Evolutionary conservation across 2,113 vertebrate genomes (phyloP).

Genomic region (Aldabrachelys gigantea): DNA sequence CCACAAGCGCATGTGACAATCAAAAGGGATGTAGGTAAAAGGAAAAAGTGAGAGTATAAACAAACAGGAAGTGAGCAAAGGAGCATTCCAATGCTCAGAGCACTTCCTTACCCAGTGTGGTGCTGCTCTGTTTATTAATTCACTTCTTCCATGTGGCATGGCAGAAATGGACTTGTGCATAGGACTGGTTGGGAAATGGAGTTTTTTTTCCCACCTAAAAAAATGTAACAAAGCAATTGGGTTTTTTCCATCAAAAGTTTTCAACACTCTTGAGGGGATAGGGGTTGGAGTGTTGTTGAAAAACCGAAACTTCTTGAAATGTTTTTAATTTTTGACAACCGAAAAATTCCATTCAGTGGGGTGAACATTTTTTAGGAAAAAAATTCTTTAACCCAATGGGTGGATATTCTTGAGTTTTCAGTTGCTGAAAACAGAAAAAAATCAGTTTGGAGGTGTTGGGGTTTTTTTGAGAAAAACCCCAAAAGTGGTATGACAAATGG

Average conservation of each 20-base stretch:
- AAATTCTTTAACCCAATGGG: slow-evolving; percentile 54
- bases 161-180: not conserved
- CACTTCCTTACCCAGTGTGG: fast-evolving
- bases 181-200: slow-evolving; percentile 1
- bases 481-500: slow-evolving; percentile 47
- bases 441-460: too few relatives aligned
- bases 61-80: not conserved
- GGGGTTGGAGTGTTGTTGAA: not conserved
- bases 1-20: not conserved
- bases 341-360: not conserved
- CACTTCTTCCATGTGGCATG: not conserved
- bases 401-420: slow-evolving; percentile 50
- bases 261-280: not conserved
- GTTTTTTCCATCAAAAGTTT: slow-evolving; percentile 17
- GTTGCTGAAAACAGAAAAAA: slow-evolving; percentile 37
- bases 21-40: not conserved
- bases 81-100: not conserved
- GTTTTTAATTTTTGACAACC: not conserved
- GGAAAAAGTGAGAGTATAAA: not conserved
- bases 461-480: slow-evolving; percentile 45
- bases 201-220: slow-evolving; percentile 46
- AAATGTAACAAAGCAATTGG: slow-evolving; percentile 17
- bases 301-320: not conserved
- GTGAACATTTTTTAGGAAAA: slow-evolving; percentile 50
- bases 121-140: slow-evolving; percentile 23